Evolutionary conservation across 2,888 invertebrate species (phyloP), one percentile per base, ranked within the genome.

Genomic region (Hyalella azteca): DNA sequence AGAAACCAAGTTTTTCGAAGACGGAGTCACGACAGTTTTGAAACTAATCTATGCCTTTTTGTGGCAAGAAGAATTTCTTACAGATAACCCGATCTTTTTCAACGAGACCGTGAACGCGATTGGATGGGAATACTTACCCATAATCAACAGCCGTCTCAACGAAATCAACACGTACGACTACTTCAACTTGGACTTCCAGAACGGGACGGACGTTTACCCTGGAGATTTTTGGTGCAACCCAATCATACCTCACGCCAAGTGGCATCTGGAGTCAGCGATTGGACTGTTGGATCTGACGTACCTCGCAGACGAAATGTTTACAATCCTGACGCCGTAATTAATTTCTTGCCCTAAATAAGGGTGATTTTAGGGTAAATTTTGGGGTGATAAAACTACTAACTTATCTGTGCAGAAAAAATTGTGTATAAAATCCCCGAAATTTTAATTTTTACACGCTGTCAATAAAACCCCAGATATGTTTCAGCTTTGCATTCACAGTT

Each of bases 41-140:
- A 80, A 80, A 36, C 45, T 80, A 40, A n/a, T 80, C 13, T 80
- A 80, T 60, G 77, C 80, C 32, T 80, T 80, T 48, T 29, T 80
- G 32, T 80, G 80, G 80, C 80, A 80, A n/a, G 80, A 79, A 48
- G 40, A 73, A 26, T 15, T 48, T 73, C 54, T 79, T 49, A 49
- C 66, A 1, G 79, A 79, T 26, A 79, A 73, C 45, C 45, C 73
- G 3, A n/a, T 79, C 26, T 73, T 79, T 19, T 41, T 45, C 22
- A 48, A 41, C 22, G 59, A 54, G 9, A 32, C 48, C 13, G 45
- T 73, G 22, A 79, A 79, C n/a, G 48, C 41, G 13, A 39, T 32
- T 29, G 75, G 75, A 41, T 45, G n/a, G 36, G 75, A 60, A 19
- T 29, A 59, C 26, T 11, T 79, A 29, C 41, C 66, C 4, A 29